Evolutionary conservation across 2,797 vertebrate genomes (phyloP).

Genomic region (Xenops minutus): DNA sequence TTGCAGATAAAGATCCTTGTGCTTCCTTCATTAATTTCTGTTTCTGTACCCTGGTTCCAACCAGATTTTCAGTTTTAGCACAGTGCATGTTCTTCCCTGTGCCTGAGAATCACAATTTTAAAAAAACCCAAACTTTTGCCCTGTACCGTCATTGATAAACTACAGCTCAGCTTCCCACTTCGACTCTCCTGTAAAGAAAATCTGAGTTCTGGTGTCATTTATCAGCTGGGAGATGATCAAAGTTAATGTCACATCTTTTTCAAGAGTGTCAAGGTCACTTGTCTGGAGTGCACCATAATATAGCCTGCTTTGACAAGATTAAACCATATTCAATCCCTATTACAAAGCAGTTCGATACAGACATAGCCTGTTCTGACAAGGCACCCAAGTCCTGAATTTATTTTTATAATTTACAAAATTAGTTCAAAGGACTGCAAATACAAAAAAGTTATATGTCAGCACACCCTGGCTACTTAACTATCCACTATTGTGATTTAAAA

Average conservation of each 20-base stretch:
- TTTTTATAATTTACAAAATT: background rate
- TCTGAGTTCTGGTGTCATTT: background rate
- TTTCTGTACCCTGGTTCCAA: background rate
- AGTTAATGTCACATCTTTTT: background rate
- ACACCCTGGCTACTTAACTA: background rate
- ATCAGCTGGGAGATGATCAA: background rate
- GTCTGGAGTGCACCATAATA: background rate
- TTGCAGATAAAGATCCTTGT: too few relatives aligned
- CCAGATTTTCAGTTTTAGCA: background rate
- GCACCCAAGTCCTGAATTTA: background rate
- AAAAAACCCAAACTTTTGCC: background rate
- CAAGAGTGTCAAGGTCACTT: background rate
- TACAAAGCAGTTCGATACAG: background rate
- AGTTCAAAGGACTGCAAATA: constrained; percentile 17
- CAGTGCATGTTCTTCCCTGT: accelerated
- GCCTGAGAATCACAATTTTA: background rate
- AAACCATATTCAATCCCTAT: background rate
- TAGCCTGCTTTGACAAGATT: background rate
- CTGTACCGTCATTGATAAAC: accelerated
- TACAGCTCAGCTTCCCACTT: background rate
- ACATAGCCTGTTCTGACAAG: background rate
- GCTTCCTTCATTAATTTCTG: background rate
- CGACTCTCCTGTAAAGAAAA: background rate
- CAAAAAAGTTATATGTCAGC: background rate
- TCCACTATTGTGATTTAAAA: background rate